phyloP scores from a whole-genome alignment of 2,888 invertebrate genomes.

The Torymus aiolomorphi region DNA sequence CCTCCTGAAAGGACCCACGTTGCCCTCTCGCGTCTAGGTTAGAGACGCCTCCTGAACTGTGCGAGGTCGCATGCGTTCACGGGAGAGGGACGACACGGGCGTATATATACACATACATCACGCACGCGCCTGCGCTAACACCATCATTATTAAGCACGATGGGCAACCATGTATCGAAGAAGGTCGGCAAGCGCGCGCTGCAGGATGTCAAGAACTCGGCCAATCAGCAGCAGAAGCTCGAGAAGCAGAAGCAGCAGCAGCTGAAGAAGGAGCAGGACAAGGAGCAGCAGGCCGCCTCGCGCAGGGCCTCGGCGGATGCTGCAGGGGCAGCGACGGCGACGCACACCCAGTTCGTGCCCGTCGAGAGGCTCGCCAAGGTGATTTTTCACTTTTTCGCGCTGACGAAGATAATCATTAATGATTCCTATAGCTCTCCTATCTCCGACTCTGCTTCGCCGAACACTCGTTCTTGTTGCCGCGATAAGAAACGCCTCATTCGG shows the following conservation, averaged over 20 bases:
- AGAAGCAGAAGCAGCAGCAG: constrained; percentile 1
- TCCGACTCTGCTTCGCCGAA: too few relatives aligned
- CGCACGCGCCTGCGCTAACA: too few relatives aligned
- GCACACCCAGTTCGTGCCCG: constrained; percentile 82
- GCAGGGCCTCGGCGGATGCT: constrained; percentile 79
- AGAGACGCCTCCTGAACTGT: too few relatives aligned
- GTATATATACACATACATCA: too few relatives aligned
- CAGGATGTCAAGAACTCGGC: background rate
- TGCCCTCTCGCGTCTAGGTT: too few relatives aligned
- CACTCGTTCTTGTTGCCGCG: too few relatives aligned
- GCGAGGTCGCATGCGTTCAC: too few relatives aligned
- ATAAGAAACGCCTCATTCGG: too few relatives aligned
- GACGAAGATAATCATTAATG: background rate
- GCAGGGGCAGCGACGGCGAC: constrained; percentile 62
- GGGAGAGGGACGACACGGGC: too few relatives aligned
- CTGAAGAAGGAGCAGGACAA: background rate
- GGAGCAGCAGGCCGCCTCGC: constrained; percentile 68
- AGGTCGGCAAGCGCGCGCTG: constrained; percentile 23
- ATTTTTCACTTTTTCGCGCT: constrained; percentile 45
- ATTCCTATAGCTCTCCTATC: too few relatives aligned
- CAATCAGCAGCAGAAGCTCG: background rate
- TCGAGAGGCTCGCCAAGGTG: constrained; percentile 87
- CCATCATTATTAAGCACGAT: constrained; percentile 6
- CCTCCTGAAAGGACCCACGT: too few relatives aligned
- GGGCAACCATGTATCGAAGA: constrained; percentile 52